These are phyloP conservation scores for Coenonympha arcania DNA, from an alignment of 2,888 invertebrate genomes.

Conservation along the genomic window DNA sequence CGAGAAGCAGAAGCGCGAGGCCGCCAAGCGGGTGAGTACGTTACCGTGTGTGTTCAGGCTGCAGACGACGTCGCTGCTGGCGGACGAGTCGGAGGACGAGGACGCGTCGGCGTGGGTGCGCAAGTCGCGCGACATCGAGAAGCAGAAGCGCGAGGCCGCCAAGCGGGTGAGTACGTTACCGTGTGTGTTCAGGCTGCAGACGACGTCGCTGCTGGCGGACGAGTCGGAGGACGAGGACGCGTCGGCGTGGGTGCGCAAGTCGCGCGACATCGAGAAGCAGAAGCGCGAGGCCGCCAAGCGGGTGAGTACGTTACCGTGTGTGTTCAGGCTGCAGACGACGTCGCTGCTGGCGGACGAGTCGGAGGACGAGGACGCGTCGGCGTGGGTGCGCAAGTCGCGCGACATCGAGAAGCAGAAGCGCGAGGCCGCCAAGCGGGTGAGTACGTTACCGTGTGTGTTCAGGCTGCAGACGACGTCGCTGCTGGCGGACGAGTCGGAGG, in stretches of 20 bases:
- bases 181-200: slow-evolving; percentile 47
- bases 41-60: slow-evolving; percentile 37
- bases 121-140: slow-evolving; percentile 82
- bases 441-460: slow-evolving; percentile 26
- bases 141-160: slow-evolving; percentile 88
- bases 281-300: slow-evolving; percentile 89
- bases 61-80: slow-evolving; percentile 53
- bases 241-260: slow-evolving; percentile 87
- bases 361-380: slow-evolving; percentile 80
- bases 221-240: slow-evolving; percentile 83
- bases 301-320: slow-evolving; percentile 68
- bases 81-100: slow-evolving; percentile 82
- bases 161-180: slow-evolving; percentile 78
- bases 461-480: slow-evolving; percentile 55
- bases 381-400: slow-evolving; percentile 90
- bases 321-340: slow-evolving; percentile 49
- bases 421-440: slow-evolving; percentile 87
- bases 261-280: slow-evolving; percentile 82
- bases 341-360: slow-evolving; percentile 77
- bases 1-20: slow-evolving; percentile 85
- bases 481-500: slow-evolving; percentile 80
- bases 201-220: slow-evolving; percentile 72
- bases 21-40: slow-evolving; percentile 86
- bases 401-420: slow-evolving; percentile 83
- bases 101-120: slow-evolving; percentile 88